Evolutionary conservation across 2,888 invertebrate species (phyloP), one percentile per base, ranked within the genome.

Genomic region (Ptychoptera contaminata): DNA sequence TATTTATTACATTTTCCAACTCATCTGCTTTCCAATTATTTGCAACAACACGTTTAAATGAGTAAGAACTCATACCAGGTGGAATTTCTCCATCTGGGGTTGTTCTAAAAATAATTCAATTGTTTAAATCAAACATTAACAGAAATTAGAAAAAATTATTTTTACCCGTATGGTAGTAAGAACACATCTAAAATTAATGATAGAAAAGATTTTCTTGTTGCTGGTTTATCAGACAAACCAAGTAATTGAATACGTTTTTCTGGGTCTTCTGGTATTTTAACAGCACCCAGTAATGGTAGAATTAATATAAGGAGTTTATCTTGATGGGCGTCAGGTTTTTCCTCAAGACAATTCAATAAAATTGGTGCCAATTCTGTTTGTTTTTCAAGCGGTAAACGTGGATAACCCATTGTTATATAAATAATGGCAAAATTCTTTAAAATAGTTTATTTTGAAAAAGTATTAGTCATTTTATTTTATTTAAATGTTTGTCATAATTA

Each of bases 351-450:
- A 56, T 77, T 76, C 16, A 93, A 65, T 44, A 93, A 65, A 47
- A 74, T 69, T 6, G 90, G 83, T 11, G 85, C 73, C 47, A 91
- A 63, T 50, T 76, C 75, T 6, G 79, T 71, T 63, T 90, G 90
- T 56, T 82, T 77, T 9, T 78, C 79, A 40, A 74, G 65, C 10
- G 80, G 73, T 53, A 92, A 66, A 43, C 93, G 72, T 1, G 91
- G 88, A 66, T 78, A 93, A 8, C 93, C 93, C 75, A 90, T 76
- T 58, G 87, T 90, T 49, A 94, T 82, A 61, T 93, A 94, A 55
- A 94, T 87, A 46, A 93, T 86, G 10, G 88, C 78, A 60, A 94
- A 93, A 64, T 94, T 94, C 82, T 91, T 69, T 15, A 73, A 73
- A 57, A 60, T 8, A 31, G 10, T 31, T 5, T 40, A 7, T 8